Base-by-base conservation (phyloP, 2,888 invertebrate genomes). In the Chamaedrilus cognettii region DNA sequence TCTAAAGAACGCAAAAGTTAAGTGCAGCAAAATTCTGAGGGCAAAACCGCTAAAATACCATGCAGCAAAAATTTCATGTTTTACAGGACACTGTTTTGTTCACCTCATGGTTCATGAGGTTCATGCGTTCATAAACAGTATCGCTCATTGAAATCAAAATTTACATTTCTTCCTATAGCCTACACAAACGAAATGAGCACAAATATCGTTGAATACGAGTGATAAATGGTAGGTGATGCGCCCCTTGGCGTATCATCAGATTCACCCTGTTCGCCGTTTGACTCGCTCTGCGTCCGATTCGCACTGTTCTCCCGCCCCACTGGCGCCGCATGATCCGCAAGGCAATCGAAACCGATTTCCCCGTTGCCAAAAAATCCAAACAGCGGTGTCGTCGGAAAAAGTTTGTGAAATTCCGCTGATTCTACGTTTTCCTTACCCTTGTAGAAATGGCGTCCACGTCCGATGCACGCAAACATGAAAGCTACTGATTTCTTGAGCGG, bases 321-420 rank as follows among this genome's bases (percentile, higher is more conserved):
- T 2, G 32, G 34, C 5, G 49, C 52, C 2, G 68, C 60, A 42
- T 72, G 72, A 42, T 73, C 68, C 0, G 71, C 71, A 31, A 72
- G 49, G 42, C 68, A 70, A 5, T 72, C 63, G 35, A 42, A 67
- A 5, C 85, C 85, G n/a, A 85, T 79, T 74, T 85, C 86, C 7
- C 85, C 85, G 71, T 84, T 82, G 19, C 85, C 85, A 75, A 85
- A 85, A 66, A 85, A 79, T 1, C 86, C 86, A 64, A 85, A 70
- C n/a, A 86, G 69, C 0, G 85, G 85, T 2, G 83, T 82, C 4
- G 77, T 77, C 1, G 85, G 85, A 71, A 85, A 86, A 61, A 81
- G 66, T 70, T 80, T 81, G 26, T 77, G 74, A 73, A 86, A 86
- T 1, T 79, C 72, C 3, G 70, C 69, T 4, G 84, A 78, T 72